phyloP scores from a whole-genome alignment of 1,140 invertebrate genomes.

The Bombus picipes region DNA sequence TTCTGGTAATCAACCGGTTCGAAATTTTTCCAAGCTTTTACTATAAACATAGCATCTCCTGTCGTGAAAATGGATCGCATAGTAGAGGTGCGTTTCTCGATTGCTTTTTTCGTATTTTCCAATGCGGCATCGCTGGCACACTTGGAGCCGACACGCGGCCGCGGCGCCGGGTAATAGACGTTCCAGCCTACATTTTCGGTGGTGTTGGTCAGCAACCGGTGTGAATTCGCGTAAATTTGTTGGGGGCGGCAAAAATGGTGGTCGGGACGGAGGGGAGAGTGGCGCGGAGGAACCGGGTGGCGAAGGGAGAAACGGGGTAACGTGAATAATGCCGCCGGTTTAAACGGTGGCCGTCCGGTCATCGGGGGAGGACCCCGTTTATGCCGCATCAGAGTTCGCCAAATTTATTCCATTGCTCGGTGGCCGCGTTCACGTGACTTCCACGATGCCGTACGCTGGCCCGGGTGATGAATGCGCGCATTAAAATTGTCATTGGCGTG shows the following conservation, averaged over 20 bases:
- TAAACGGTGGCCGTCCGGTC: slow-evolving; percentile 70
- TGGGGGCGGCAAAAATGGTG: slow-evolving; percentile 67
- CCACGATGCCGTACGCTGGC: slow-evolving; percentile 55
- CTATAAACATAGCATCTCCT: background rate
- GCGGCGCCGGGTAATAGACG: slow-evolving; percentile 53
- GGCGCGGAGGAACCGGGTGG: background rate
- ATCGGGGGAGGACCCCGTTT: slow-evolving; percentile 68
- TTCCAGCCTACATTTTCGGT: slow-evolving; percentile 50
- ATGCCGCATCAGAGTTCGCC: slow-evolving; percentile 75
- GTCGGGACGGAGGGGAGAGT: background rate
- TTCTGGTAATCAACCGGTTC: background rate
- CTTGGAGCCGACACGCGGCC: slow-evolving; percentile 35
- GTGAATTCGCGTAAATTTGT: slow-evolving; percentile 75
- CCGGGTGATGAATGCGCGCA: slow-evolving; percentile 71
- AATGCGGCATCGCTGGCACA: slow-evolving; percentile 19
- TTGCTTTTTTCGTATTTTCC: background rate
- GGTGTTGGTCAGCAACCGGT: slow-evolving; percentile 58
- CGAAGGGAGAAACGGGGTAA: slow-evolving; percentile 43
- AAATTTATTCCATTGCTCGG: slow-evolving; percentile 74
- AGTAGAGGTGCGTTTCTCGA: background rate
- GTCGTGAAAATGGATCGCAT: background rate
- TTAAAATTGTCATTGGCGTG: slow-evolving; percentile 67
- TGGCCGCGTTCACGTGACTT: slow-evolving; percentile 57
- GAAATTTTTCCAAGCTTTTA: background rate
- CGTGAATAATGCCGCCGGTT: slow-evolving; percentile 73